A percentile compares a stretch with the other conserved stretches of the same genome.
Conservation (phyloP, 2,888 invertebrate genomes). For the Nemotelus nigrinus region DNA sequence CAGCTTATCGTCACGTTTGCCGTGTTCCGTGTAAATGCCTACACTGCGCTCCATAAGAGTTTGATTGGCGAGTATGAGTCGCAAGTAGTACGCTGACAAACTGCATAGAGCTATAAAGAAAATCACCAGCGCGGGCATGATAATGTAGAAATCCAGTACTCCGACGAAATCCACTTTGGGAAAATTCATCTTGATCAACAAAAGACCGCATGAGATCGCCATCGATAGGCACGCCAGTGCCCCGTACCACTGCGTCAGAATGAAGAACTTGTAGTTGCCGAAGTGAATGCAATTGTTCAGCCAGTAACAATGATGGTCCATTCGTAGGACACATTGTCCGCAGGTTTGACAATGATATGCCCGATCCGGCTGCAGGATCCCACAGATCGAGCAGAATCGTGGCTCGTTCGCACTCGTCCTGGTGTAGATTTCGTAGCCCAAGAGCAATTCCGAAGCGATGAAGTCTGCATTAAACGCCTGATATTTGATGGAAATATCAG, state of each 20-base stretch:
- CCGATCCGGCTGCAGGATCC: slow-evolving; percentile 27
- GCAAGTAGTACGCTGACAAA: neutral
- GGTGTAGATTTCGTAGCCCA: neutral
- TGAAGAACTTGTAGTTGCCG: slow-evolving; percentile 28
- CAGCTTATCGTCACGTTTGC: neutral
- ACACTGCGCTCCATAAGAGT: neutral
- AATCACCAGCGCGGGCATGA: neutral
- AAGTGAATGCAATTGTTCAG: slow-evolving; percentile 36
- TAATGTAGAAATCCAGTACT: neutral
- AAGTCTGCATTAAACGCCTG: neutral
- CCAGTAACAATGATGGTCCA: slow-evolving; percentile 37
- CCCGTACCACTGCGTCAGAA: slow-evolving; percentile 19
- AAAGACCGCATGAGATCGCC: neutral
- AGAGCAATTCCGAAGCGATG: neutral
- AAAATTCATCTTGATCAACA: neutral
- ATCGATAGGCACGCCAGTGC: neutral
- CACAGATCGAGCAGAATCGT: slow-evolving; percentile 23
- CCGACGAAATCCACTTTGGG: neutral
- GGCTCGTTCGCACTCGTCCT: neutral
- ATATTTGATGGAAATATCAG: neutral
- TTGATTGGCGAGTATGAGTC: slow-evolving; percentile 18
- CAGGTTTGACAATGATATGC: slow-evolving; percentile 19
- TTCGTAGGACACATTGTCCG: slow-evolving; percentile 9
- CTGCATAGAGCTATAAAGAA: neutral
- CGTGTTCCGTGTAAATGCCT: slow-evolving; percentile 19